Evolutionary conservation across 2,113 vertebrate species (phyloP).

Genomic region (Forbesichthys papilliferus): DNA sequence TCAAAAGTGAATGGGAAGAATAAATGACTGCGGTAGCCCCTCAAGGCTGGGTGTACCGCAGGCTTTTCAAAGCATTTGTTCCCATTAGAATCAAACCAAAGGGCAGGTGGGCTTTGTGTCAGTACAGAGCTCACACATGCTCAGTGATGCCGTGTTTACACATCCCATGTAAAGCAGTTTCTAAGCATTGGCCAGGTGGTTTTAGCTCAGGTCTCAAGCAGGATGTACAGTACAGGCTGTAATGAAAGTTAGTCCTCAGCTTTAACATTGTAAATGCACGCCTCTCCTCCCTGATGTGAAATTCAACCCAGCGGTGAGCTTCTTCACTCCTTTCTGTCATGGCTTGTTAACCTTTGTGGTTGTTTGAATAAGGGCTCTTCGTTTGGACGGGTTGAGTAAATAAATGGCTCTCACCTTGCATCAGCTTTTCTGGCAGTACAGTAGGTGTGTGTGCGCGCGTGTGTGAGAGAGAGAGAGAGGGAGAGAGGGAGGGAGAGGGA

Average conservation of each 20-base stretch:
- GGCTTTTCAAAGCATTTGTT: conserved; percentile 50
- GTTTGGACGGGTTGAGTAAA: conserved; percentile 22
- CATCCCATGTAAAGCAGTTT: conserved; percentile 34
- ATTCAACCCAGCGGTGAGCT: conserved; percentile 56
- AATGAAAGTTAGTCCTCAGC: neutral
- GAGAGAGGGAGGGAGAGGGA: neutral
- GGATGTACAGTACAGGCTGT: neutral
- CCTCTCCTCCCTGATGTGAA: conserved; percentile 41
- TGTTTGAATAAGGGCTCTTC: conserved; percentile 45
- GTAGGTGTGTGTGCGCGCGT: neutral
- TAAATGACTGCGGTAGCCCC: conserved; percentile 41
- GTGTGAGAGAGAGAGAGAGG: neutral
- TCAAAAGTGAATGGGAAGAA: conserved; percentile 63
- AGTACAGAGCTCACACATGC: conserved; percentile 48
- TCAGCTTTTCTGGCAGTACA: neutral
- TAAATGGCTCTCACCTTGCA: neutral
- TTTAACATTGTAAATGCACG: neutral
- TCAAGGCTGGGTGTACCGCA: conserved; percentile 51
- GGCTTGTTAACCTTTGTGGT: conserved; percentile 44
- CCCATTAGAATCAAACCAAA: conserved; percentile 37
- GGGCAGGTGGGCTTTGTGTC: conserved; percentile 71
- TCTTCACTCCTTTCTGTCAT: conserved; percentile 47
- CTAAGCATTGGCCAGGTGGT: conserved; percentile 43
- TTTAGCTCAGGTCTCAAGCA: conserved; percentile 3
- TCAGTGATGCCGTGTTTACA: conserved; percentile 67